Base-by-base conservation (phyloP, 2,797 vertebrate genomes). In the Rallus crepitans region DNA sequence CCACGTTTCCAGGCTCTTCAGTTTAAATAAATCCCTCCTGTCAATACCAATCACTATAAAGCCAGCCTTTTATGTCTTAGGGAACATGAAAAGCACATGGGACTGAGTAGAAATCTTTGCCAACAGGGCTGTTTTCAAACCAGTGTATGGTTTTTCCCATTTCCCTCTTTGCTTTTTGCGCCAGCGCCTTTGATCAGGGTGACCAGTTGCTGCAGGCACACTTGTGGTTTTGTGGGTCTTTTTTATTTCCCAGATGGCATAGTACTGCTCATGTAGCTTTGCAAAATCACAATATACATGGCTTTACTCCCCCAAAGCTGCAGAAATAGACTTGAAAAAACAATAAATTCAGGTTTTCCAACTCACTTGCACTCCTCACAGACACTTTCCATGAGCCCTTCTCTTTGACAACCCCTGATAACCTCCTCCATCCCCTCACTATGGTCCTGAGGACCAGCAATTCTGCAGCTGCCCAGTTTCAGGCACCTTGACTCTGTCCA, bases 221-320 rank as follows among this genome's bases (percentile, higher is more conserved):
- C 9, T 82, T 11, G 33, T 42, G 82, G 60, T 12, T 33, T 13
- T 20, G 12, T 39, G 68, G 37, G 21, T 11, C 39, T 48, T 56
- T 50, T 83, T 87, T 71, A 89, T 94, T 93, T 81, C 94, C 89
- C 95, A 89, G 25, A 6, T 70, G 91, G 42, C 79, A 57, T 1
- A 70, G 50, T 4, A 55, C 9, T 78, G 87, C 57, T 89, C 76
- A 3, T 18, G 57, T 30, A 89, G 79, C 89, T 78, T 50, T 33
- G 35, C 53, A 86, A 61, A 94, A 88, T 50, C 31, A 71, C 75
- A 89, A 11, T 25, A 37, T 7, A 31, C 39, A 8, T 42, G 24
- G 8, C 25, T 85, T 60, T 39, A 12, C 14, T 72, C 16, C 15
- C 16, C 6, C 42, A 57, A 40, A 66, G 48, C 48, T 82, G 60